A percentile compares a stretch with the other conserved stretches of the same genome.
Conservation (phyloP, 1,140 invertebrate genomes). For the Caenorhabditis brenneri region DNA sequence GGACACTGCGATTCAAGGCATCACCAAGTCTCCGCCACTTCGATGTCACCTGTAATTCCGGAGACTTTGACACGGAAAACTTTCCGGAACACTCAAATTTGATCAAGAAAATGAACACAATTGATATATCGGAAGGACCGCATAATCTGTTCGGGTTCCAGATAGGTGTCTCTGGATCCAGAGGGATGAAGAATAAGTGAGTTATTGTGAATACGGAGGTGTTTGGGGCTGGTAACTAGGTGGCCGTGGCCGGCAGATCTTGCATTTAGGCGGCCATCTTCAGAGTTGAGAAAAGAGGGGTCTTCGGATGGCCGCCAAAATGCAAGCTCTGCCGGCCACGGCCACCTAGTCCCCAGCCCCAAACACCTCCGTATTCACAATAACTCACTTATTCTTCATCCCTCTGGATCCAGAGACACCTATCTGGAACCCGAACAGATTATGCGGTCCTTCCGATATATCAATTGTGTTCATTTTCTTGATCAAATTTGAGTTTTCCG, state of each 20-base stretch:
- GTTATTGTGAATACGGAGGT: no score
- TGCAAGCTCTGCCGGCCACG: no score
- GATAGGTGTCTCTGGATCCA: constrained; percentile 41
- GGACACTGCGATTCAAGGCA: constrained; percentile 22
- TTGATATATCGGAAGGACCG: neutral
- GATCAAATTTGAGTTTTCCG: neutral
- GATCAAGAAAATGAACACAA: constrained; percentile 10
- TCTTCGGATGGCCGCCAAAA: no score
- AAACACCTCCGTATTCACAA: neutral
- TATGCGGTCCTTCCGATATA: neutral
- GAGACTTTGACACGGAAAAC: constrained; percentile 23
- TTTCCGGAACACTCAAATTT: neutral
- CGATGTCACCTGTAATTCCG: constrained; percentile 52
- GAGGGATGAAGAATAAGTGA: constrained; percentile 48
- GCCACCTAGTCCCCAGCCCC: no score
- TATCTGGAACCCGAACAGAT: constrained; percentile 45
- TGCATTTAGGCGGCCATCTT: no score
- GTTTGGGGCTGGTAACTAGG: no score
- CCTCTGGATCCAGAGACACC: constrained; percentile 43
- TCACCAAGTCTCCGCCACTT: constrained; percentile 42
- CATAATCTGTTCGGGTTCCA: constrained; percentile 45
- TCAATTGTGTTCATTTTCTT: constrained; percentile 15
- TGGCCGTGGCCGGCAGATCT: no score
- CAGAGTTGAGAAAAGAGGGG: no score
- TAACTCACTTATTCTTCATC: constrained; percentile 44